A percentile compares a stretch with the other conserved stretches of the same genome.
Conservation (phyloP, 2,113 vertebrate genomes). For the Scophthalmus maximus region DNA sequence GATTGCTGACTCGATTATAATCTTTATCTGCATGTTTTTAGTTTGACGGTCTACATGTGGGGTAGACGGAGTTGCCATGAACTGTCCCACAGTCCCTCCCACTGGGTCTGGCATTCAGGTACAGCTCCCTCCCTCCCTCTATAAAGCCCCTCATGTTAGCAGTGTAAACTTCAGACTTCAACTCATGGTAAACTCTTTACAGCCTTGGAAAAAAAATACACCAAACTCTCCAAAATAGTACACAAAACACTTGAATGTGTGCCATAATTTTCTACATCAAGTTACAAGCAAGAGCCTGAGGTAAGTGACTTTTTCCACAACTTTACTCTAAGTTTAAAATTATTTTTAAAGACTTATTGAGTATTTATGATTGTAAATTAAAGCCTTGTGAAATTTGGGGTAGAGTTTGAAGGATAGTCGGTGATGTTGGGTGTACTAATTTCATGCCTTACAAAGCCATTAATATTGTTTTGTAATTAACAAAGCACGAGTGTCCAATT, state of each 20-base stretch:
- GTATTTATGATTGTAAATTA: background rate
- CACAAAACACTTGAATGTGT: constrained; percentile 40
- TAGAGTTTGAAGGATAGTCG: background rate
- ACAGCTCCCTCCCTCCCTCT: constrained; percentile 72
- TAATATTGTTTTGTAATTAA: background rate
- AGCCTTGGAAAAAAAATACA: constrained; percentile 24
- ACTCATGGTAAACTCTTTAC: constrained; percentile 62
- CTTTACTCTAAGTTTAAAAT: background rate
- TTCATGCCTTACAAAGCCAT: background rate
- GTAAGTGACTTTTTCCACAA: constrained; percentile 50
- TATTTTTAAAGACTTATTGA: background rate
- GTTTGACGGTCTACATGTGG: constrained; percentile 60
- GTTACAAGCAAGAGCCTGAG: constrained; percentile 24
- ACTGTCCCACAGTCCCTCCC: constrained; percentile 77
- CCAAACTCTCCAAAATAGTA: constrained; percentile 3
- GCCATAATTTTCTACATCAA: constrained; percentile 15
- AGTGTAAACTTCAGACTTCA: constrained; percentile 69
- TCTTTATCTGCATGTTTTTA: constrained; percentile 44
- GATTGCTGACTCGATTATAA: constrained; percentile 20
- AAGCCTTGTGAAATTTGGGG: background rate
- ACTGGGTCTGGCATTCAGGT: constrained; percentile 80
- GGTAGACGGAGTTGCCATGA: constrained; percentile 65
- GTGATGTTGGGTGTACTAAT: background rate
- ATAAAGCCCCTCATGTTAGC: constrained; percentile 75
- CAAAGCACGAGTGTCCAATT: background rate